Evolutionary conservation across 1,140 invertebrate genomes (phyloP).

Genomic region (Polypedilum pembai): DNA sequence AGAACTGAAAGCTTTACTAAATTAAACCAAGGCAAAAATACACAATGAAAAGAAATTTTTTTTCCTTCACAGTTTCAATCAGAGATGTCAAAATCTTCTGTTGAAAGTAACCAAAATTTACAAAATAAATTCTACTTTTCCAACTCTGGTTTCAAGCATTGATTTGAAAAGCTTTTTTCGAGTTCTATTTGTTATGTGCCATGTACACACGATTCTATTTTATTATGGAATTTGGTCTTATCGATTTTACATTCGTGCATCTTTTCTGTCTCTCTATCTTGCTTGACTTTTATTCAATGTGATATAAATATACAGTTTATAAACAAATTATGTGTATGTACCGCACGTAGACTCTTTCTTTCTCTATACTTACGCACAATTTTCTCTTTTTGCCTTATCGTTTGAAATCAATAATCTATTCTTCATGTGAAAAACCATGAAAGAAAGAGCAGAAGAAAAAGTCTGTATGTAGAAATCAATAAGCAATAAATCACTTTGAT

Average conservation of each 20-base stretch:
- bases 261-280: background rate
- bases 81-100: background rate
- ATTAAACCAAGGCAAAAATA: constrained; percentile 7
- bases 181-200: background rate
- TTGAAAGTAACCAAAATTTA: too few species aligned
- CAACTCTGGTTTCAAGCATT: background rate
- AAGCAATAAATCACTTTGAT: constrained; percentile 1
- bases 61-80: background rate
- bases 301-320: constrained; percentile 7
- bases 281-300: background rate
- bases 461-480: background rate
- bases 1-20: background rate
- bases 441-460: background rate
- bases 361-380: too few species aligned
- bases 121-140: too few species aligned
- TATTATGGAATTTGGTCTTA: background rate
- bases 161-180: constrained; percentile 6
- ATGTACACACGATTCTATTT: background rate
- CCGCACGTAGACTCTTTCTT: too few species aligned
- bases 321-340: constrained; percentile 7
- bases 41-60: background rate
- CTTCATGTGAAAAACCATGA: background rate
- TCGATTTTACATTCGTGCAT: constrained; percentile 8
- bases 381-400: background rate
- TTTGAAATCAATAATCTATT: constrained; percentile 5